Conservation (phyloP, 2,797 vertebrate genomes). For the Alfaro cultratus region DNA sequence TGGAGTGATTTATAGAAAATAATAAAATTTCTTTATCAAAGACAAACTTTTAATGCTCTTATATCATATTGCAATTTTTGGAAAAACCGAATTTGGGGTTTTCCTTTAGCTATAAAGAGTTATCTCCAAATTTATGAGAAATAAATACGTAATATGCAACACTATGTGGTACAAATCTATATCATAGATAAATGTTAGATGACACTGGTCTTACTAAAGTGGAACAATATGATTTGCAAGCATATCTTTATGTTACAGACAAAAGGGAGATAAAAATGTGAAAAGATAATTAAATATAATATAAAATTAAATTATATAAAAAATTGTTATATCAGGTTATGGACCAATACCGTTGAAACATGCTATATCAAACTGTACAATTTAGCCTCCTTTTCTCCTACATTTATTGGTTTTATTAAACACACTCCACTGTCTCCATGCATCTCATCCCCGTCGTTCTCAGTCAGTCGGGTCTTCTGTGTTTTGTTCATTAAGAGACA, state of each 20-base stretch:
- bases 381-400: background rate
- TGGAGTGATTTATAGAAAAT: background rate
- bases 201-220: background rate
- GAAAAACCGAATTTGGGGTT: background rate
- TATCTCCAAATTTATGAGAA: background rate
- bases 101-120: background rate
- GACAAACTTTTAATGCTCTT: background rate
- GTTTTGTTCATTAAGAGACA: slow-evolving; percentile 78
- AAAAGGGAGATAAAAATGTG: slow-evolving; percentile 2
- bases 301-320: too few relatives aligned
- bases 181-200: background rate
- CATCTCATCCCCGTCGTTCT: slow-evolving; percentile 37
- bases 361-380: slow-evolving; percentile 5
- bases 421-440: slow-evolving; percentile 1
- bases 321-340: background rate
- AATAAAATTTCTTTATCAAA: background rate
- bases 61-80: background rate
- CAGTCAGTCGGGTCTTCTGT: slow-evolving; percentile 67
- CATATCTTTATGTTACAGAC: background rate
- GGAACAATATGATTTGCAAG: background rate
- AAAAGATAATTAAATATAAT: background rate
- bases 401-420: slow-evolving; percentile 5
- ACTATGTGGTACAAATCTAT: background rate
- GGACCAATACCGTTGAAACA: background rate
- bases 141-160: background rate